Evolutionary conservation across 2,888 invertebrate species (phyloP).

Genomic region (Beris chalybata): DNA sequence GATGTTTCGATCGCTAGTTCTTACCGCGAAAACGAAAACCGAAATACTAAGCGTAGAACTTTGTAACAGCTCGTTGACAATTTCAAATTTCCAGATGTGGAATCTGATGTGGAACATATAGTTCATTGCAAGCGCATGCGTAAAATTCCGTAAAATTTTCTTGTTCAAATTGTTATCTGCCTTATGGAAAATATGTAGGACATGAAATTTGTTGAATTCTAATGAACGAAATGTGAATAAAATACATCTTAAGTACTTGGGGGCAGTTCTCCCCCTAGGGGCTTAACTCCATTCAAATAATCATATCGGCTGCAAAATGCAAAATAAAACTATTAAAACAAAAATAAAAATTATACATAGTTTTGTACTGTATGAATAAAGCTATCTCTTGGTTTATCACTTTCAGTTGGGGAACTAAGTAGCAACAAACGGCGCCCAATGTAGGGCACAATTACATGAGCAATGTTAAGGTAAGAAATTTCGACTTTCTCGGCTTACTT

Average conservation of each 20-base stretch:
- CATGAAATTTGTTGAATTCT: neutral
- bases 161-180: too few species aligned
- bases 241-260: neutral
- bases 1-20: constrained; percentile 2
- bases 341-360: too few species aligned
- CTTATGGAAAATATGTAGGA: neutral
- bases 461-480: too few species aligned
- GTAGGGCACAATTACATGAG: too few species aligned
- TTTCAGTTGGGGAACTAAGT: too few species aligned
- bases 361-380: too few species aligned
- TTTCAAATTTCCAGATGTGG: constrained; percentile 28
- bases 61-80: constrained; percentile 22
- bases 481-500: too few species aligned
- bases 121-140: constrained; percentile 16
- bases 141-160: constrained; percentile 5
- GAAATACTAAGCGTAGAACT: constrained; percentile 28
- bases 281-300: too few species aligned
- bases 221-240: neutral
- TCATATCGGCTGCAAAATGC: too few species aligned
- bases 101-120: neutral
- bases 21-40: constrained; percentile 33
- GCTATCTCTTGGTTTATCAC: too few species aligned
- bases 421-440: too few species aligned
- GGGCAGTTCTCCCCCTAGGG: neutral
- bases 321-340: too few species aligned